Percentiles rank a stretch among this genome's conserved stretches.
Conservation (phyloP, 2,888 invertebrate genomes). For the Ochropleura plecta region DNA sequence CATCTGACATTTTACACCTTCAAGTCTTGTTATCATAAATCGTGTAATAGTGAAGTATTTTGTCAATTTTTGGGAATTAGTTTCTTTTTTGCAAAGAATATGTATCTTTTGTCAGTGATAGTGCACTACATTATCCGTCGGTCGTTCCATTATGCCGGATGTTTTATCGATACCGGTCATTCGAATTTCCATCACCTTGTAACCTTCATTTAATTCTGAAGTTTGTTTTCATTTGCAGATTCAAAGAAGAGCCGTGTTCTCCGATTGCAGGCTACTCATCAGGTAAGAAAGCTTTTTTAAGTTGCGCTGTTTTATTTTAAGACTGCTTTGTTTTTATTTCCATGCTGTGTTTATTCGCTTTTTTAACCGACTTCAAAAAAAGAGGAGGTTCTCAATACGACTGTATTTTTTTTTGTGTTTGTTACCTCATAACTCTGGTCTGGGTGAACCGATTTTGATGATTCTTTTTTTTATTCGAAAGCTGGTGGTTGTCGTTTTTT, state of each 20-base stretch:
- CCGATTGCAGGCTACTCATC: slow-evolving; percentile 67
- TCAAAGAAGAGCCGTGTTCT: slow-evolving; percentile 80
- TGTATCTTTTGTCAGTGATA: not conserved
- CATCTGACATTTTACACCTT: not conserved
- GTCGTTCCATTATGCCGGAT: slow-evolving; percentile 9
- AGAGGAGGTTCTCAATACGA: too few relatives aligned
- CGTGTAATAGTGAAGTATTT: not conserved
- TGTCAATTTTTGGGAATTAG: not conserved
- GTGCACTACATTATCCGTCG: not conserved
- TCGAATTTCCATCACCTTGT: slow-evolving; percentile 16
- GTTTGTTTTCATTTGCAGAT: slow-evolving; percentile 74
- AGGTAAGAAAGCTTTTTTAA: slow-evolving; percentile 65
- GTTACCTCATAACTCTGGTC: too few relatives aligned
- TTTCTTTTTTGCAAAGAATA: too few relatives aligned
- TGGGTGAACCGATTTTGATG: too few relatives aligned
- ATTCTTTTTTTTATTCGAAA: too few relatives aligned
- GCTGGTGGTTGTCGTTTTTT: too few relatives aligned
- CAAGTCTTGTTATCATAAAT: not conserved
- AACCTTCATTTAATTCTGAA: slow-evolving; percentile 21
- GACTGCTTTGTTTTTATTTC: slow-evolving; percentile 4
- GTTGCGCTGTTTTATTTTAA: slow-evolving; percentile 2
- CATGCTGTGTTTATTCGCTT: not conserved
- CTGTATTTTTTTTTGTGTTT: too few relatives aligned
- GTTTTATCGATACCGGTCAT: slow-evolving; percentile 21
- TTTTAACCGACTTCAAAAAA: too few relatives aligned